A percentile compares a stretch with the other conserved stretches of the same genome.
phyloP scores from a whole-genome alignment of 2,888 invertebrate species.

The Diarsia rubi region DNA sequence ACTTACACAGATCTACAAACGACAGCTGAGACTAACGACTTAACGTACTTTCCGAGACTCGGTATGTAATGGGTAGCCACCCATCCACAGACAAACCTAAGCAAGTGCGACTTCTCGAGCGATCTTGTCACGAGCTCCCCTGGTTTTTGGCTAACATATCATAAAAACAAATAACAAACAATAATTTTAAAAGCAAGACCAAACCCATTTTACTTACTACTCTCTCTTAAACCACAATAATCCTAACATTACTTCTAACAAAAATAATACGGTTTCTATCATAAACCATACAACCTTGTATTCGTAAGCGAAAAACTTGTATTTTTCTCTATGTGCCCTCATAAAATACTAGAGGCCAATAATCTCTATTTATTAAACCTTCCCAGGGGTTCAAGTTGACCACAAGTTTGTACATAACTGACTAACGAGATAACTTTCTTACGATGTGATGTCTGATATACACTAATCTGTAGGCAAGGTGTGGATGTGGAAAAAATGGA shows the following conservation, averaged over 20 bases:
- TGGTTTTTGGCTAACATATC: background rate
- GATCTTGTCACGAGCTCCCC: too few relatives aligned
- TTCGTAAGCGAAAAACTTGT: constrained; percentile 70
- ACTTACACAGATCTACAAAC: too few relatives aligned
- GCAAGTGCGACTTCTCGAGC: too few relatives aligned
- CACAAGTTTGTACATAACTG: constrained; percentile 80
- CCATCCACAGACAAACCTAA: too few relatives aligned
- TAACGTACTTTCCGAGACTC: too few relatives aligned
- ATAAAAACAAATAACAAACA: background rate
- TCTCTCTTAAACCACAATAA: constrained; percentile 3
- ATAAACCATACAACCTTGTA: constrained; percentile 64
- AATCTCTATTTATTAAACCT: constrained; percentile 83
- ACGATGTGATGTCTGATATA: constrained; percentile 76
- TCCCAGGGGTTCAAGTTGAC: constrained; percentile 67
- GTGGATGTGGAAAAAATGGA: constrained; percentile 53
- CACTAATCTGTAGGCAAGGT: constrained; percentile 72
- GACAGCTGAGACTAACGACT: too few relatives aligned
- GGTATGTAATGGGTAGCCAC: too few relatives aligned
- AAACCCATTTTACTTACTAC: background rate
- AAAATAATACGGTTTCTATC: constrained; percentile 20
- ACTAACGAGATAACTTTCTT: constrained; percentile 88
- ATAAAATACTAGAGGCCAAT: constrained; percentile 78
- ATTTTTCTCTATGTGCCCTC: constrained; percentile 62
- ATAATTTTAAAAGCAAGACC: background rate
- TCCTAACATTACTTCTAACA: constrained; percentile 26